A percentile compares a stretch with the other conserved stretches of the same genome.
Evolutionary conservation across 2,797 vertebrate species (phyloP).

Genomic region (Sorex maritimensis): DNA sequence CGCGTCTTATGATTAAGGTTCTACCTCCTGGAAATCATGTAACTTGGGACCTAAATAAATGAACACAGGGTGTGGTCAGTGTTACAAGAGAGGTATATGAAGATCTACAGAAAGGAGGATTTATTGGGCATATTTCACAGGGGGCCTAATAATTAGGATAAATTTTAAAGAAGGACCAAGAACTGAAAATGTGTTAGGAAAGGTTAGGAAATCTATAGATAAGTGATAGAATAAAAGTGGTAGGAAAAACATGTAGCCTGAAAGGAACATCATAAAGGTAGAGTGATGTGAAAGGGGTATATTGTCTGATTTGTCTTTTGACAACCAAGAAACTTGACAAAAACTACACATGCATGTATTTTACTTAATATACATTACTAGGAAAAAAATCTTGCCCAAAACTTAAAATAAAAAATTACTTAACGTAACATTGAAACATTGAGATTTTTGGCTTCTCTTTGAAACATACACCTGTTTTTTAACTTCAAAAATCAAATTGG

Average conservation of each 20-base stretch:
- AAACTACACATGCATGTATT: slow-evolving; percentile 17
- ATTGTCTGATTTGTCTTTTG: background rate
- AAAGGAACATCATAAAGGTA: slow-evolving; percentile 6
- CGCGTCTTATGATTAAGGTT: slow-evolving; percentile 30
- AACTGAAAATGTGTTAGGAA: background rate
- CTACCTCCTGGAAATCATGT: slow-evolving; percentile 49
- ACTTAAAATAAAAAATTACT: slow-evolving; percentile 13
- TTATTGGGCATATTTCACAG: slow-evolving; percentile 57
- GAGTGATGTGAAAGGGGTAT: background rate
- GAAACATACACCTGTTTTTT: background rate
- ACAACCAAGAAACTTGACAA: slow-evolving; percentile 24
- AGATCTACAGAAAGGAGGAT: slow-evolving; percentile 8
- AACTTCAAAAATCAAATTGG: background rate
- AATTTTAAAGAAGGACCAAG: slow-evolving; percentile 24
- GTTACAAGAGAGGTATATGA: slow-evolving; percentile 23
- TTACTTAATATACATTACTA: slow-evolving; percentile 15
- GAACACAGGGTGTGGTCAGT: background rate
- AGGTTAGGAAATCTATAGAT: background rate
- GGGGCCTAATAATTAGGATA: slow-evolving; percentile 33
- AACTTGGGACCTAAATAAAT: slow-evolving; percentile 25
- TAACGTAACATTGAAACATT: background rate
- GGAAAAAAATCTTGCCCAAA: slow-evolving; percentile 15
- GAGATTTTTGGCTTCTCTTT: slow-evolving; percentile 52
- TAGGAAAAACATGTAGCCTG: background rate
- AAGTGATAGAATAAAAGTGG: background rate